Conservation (phyloP, 2,888 invertebrate species). For the Gryllus longicercus region DNA sequence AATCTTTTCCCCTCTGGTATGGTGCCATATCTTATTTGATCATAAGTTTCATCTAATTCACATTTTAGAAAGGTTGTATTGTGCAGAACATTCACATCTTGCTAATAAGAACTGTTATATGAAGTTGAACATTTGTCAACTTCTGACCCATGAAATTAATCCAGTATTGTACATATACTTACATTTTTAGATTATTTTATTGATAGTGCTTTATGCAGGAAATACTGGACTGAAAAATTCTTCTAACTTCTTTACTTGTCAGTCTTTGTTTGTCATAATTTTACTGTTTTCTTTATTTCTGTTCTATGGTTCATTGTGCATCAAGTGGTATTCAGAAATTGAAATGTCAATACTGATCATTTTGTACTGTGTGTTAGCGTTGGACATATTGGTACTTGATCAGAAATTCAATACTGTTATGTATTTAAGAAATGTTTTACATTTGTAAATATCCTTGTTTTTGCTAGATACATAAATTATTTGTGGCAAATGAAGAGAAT, state of each 20-base stretch:
- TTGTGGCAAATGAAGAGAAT: background rate
- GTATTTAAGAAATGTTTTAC: slow-evolving; percentile 23
- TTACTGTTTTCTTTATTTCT: background rate
- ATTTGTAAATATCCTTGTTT: slow-evolving; percentile 8
- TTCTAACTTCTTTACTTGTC: slow-evolving; percentile 7
- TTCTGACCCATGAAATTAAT: background rate
- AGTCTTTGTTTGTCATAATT: background rate
- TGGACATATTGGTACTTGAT: slow-evolving; percentile 11
- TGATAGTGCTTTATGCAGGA: background rate
- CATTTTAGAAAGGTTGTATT: background rate
- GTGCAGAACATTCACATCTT: background rate
- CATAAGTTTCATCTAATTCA: background rate
- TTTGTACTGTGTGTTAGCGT: slow-evolving; percentile 4
- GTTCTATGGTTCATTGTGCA: background rate
- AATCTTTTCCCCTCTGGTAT: background rate
- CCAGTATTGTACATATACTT: background rate
- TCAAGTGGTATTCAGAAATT: slow-evolving; percentile 3
- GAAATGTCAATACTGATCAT: slow-evolving; percentile 10
- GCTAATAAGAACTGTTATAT: background rate
- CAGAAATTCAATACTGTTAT: slow-evolving; percentile 22
- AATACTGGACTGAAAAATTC: slow-evolving; percentile 18
- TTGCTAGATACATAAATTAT: slow-evolving; percentile 20
- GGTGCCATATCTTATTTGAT: background rate
- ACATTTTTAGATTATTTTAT: background rate
- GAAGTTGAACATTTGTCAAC: background rate